Evolutionary conservation across 2,888 invertebrate genomes (phyloP).

Genomic region (Apotomis turbidana): DNA sequence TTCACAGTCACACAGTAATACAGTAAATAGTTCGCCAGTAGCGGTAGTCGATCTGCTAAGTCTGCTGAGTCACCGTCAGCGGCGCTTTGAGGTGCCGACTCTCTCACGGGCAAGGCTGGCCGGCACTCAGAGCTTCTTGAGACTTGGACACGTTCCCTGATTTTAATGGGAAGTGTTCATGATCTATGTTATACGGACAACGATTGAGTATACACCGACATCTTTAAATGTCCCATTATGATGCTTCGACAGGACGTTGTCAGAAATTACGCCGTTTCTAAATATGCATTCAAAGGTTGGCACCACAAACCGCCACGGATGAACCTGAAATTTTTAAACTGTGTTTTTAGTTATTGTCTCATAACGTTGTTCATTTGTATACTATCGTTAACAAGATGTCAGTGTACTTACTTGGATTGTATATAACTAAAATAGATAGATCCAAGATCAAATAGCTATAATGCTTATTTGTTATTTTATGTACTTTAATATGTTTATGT

Average conservation of each 20-base stretch:
- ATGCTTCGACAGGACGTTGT: no score
- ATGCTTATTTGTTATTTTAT: background rate
- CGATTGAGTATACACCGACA: no score
- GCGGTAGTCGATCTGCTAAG: constrained; percentile 50
- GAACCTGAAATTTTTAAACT: background rate
- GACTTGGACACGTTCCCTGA: no score
- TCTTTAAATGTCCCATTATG: no score
- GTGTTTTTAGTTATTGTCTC: no score
- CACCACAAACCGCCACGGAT: background rate
- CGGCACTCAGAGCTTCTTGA: background rate
- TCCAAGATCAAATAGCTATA: background rate
- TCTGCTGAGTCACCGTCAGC: constrained; percentile 76
- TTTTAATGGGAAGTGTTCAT: no score
- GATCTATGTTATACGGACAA: no score
- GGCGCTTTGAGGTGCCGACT: constrained; percentile 65
- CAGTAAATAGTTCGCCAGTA: constrained; percentile 46
- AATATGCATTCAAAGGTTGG: background rate
- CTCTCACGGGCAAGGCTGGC: constrained; percentile 58
- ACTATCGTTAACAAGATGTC: no score
- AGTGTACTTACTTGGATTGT: no score
- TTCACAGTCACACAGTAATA: constrained; percentile 23
- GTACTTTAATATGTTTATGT: background rate
- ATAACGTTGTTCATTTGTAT: no score
- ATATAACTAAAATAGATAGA: no score
- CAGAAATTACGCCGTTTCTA: no score